Percentiles rank a stretch among this genome's conserved stretches.
Evolutionary conservation across 2,797 vertebrate species (phyloP).

Genomic region (Pempheris klunzingeri): DNA sequence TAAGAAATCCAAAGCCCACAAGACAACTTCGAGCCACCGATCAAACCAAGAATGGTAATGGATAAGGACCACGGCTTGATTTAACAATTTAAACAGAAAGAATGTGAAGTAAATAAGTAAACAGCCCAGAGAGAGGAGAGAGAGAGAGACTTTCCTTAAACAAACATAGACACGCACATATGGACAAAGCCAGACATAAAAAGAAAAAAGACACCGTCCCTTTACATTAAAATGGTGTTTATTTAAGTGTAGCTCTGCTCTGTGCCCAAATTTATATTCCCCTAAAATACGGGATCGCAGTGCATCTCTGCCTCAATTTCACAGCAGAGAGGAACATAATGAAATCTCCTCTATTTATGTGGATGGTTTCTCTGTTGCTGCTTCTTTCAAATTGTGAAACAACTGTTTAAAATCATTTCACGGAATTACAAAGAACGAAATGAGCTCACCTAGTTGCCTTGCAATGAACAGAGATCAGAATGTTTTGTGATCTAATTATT

Average conservation of each 20-base stretch:
- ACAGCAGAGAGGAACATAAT: slow-evolving; percentile 55
- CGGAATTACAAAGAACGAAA: slow-evolving; percentile 43
- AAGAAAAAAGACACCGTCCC: background rate
- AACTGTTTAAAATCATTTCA: slow-evolving; percentile 58
- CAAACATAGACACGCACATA: background rate
- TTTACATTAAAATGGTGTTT: slow-evolving; percentile 17
- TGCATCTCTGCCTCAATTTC: slow-evolving; percentile 56
- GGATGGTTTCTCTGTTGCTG: slow-evolving; percentile 42
- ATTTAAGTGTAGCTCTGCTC: slow-evolving; percentile 14
- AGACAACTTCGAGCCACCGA: background rate
- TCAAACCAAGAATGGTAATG: background rate
- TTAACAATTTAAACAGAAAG: background rate
- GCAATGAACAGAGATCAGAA: slow-evolving; percentile 46
- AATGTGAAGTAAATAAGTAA: background rate
- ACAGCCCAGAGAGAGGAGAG: background rate
- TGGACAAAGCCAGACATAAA: background rate
- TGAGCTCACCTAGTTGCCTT: slow-evolving; percentile 17
- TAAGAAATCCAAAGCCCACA: background rate
- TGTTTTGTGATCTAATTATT: slow-evolving; percentile 33
- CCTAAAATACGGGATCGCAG: slow-evolving; percentile 17
- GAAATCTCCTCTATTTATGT: slow-evolving; percentile 46
- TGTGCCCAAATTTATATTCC: slow-evolving; percentile 12
- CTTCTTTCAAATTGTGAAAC: slow-evolving; percentile 52
- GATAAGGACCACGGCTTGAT: background rate
- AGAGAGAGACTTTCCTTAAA: background rate